Percentiles rank a stretch among this genome's conserved stretches.
These are phyloP conservation scores for Gymnobelideus leadbeateri DNA, from an alignment of 2,113 vertebrate species.

Conservation along the genomic window DNA sequence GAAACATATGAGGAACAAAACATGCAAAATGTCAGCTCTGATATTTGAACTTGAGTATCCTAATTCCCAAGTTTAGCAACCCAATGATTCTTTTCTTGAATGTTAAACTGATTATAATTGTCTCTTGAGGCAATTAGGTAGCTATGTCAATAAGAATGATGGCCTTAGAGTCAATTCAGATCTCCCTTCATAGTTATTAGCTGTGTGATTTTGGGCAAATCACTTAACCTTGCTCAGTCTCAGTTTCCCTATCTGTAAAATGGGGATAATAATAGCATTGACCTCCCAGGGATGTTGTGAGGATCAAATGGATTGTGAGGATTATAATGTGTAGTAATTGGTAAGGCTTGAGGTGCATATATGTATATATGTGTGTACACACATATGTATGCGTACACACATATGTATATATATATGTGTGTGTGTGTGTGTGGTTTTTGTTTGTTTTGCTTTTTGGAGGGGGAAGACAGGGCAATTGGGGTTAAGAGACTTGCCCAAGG, in stretches of 20 bases:
- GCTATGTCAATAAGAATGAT: neutral
- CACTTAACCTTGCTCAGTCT: neutral
- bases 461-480: no score
- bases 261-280: neutral
- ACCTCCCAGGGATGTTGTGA: neutral
- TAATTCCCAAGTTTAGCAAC: neutral
- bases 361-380: no score
- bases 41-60: neutral
- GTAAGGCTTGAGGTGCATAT: neutral
- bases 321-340: neutral
- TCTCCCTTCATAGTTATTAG: neutral
- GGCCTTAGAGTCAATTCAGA: neutral
- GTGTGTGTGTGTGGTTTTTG: no score
- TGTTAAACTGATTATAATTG: neutral
- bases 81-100: neutral
- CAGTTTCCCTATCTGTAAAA: neutral
- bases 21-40: neutral
- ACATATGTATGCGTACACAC: no score
- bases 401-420: no score
- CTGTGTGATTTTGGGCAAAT: neutral
- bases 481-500: no score
- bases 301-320: neutral
- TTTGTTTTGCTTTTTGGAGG: no score
- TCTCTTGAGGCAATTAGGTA: neutral
- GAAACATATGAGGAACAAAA: no score